Base-by-base conservation (phyloP, 2,797 vertebrate genomes). In the Peromyscus eremicus region DNA sequence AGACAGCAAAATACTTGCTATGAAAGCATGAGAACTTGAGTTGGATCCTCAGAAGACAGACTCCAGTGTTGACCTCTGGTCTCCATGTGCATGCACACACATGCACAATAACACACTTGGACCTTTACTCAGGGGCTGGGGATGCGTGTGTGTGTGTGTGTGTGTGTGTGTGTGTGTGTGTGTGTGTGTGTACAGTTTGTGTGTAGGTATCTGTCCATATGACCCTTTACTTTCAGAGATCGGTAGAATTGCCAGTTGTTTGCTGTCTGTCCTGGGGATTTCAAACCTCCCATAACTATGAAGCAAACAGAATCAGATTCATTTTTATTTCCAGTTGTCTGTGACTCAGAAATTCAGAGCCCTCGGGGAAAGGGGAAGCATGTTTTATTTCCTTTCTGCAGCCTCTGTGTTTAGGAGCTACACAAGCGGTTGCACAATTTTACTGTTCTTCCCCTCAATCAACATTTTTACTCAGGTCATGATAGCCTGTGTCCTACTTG, bases 211-310 rank as follows among this genome's bases (percentile, higher is more conserved):
- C 23, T 73, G n/a, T 75, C 43, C 25, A 27, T 46, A 55, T 80
- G 71, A 95, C 0, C 25, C 40, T n/a, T 60, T 75, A 11, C 62
- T 80, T 89, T 73, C 34, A 34, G 23, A 43, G 43, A 29, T 25
- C 75, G 81, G 49, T 83, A 37, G 40, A 91, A 40, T 49, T 70
- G 19, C 49, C 25, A 77, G 4, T 81, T 77, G 37, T 19, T 62
- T 68, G 29, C 68, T 62, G 49, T 34, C 43, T 29, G 49, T 49
- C 37, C 14, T 66, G 62, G 37, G 81, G 29, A 71, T 62, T 82
- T 92, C 80, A 71, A 82, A 57, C 64, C 92, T 85, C 89, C 43
- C 49, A 73, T 76, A 37, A 43, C 46, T 80, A 19, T 91, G 88
- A 97, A 46, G 75, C 29, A 64, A 60, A 79, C 77, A 57, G 27